Conservation (phyloP, 2,797 vertebrate species). For the Sebastes oblongus region DNA sequence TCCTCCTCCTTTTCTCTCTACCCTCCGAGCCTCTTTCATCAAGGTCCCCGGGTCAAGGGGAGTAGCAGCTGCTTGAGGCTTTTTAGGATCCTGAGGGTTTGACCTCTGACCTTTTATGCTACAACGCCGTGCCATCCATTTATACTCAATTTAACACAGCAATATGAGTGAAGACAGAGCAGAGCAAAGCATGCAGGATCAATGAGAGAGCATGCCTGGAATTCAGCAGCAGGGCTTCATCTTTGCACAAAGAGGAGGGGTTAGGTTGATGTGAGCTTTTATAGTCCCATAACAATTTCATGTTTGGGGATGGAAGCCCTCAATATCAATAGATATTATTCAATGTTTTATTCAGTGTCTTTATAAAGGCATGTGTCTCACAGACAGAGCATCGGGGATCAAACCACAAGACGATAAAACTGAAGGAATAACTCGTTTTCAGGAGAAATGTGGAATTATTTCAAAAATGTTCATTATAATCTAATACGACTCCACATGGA, state of each 20-base stretch:
- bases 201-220: constrained; percentile 51
- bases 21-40: constrained; percentile 29
- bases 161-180: constrained; percentile 33
- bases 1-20: constrained; percentile 6
- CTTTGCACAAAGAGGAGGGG: background rate
- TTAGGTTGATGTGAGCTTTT: constrained; percentile 1
- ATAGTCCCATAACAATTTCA: constrained; percentile 20
- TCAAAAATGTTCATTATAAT: background rate
- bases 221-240: constrained; percentile 33
- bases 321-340: constrained; percentile 11
- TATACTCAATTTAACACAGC: constrained; percentile 54
- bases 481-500: background rate
- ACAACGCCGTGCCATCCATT: constrained; percentile 38
- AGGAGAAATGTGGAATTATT: background rate
- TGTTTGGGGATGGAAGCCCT: constrained; percentile 11
- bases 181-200: constrained; percentile 22
- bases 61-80: constrained; percentile 56
- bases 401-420: background rate
- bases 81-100: constrained; percentile 51
- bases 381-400: background rate
- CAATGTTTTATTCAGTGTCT: constrained; percentile 34
- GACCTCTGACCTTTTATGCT: constrained; percentile 47
- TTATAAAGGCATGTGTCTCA: constrained; percentile 3
- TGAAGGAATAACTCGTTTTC: background rate
- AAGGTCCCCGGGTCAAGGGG: constrained; percentile 49